Conservation (phyloP, 2,888 invertebrate species). For the Ectemnius cavifrons region DNA sequence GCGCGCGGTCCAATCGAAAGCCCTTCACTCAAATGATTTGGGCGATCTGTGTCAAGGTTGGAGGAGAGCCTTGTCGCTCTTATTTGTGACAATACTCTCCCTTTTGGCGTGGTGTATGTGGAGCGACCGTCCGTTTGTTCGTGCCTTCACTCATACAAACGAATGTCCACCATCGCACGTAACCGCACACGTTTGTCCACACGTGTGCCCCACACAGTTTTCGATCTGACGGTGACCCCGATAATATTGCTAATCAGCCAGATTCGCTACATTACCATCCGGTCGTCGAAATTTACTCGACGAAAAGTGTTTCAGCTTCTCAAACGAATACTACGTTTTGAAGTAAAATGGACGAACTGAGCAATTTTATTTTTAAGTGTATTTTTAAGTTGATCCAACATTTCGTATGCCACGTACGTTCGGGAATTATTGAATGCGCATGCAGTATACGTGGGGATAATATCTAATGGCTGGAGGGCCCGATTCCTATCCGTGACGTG, state of each 20-base stretch:
- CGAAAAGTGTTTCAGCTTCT: not conserved
- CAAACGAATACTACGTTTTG: not conserved
- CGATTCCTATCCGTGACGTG: constrained; percentile 17
- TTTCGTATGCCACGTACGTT: not conserved
- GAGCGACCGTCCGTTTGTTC: constrained; percentile 7
- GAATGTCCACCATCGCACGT: not conserved
- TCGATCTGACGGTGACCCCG: not conserved
- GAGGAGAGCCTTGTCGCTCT: constrained; percentile 39
- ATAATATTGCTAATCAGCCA: not conserved
- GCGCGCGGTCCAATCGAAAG: constrained; percentile 25
- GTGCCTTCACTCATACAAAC: not conserved
- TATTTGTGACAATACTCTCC: constrained; percentile 46
- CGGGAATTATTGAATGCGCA: not conserved
- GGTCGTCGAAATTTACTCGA: not conserved
- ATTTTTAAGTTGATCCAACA: not conserved
- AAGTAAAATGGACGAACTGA: not conserved
- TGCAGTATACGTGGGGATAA: no score
- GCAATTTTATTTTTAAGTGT: not conserved
- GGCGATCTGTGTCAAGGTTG: constrained; percentile 58
- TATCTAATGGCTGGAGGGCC: constrained; percentile 14
- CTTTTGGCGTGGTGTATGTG: constrained; percentile 31
- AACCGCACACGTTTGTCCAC: constrained; percentile 1
- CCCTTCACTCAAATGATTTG: constrained; percentile 43
- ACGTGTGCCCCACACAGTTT: not conserved
- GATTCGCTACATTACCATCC: not conserved